Evolutionary conservation across 2,888 invertebrate genomes (phyloP).

Genomic region (Teleogryllus oceanicus): DNA sequence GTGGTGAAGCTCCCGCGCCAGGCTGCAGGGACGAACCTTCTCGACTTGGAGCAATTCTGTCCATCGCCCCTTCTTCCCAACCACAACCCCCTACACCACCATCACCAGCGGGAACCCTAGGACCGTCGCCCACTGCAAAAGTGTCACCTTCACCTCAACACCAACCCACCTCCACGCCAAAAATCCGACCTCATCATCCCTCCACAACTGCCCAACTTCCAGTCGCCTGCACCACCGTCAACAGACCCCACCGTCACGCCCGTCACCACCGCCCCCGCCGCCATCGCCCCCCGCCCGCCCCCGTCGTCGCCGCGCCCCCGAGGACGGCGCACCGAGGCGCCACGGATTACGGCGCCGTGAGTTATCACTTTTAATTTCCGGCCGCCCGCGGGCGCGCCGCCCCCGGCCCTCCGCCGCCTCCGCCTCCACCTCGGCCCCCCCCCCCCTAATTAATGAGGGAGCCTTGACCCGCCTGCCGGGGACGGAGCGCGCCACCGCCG

Average conservation of each 20-base stretch:
- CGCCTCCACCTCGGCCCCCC: not conserved
- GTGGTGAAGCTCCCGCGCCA: too few relatives aligned
- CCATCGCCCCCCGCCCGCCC: not conserved
- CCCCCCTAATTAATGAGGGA: conserved; percentile 2
- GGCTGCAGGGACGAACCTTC: too few relatives aligned
- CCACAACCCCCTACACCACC: too few relatives aligned
- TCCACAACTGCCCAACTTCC: too few relatives aligned
- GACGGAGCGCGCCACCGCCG: not conserved
- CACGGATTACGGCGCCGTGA: conserved; percentile 26
- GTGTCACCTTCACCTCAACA: too few relatives aligned
- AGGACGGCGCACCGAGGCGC: conserved; percentile 18
- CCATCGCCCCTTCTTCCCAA: too few relatives aligned
- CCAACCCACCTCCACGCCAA: too few relatives aligned
- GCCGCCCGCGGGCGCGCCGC: conserved; percentile 23
- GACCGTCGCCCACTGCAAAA: too few relatives aligned
- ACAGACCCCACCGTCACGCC: not conserved
- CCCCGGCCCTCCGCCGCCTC: not conserved
- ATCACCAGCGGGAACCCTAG: too few relatives aligned
- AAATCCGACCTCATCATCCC: too few relatives aligned
- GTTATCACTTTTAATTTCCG: conserved; percentile 39
- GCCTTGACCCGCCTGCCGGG: not conserved
- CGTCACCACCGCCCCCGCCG: not conserved
- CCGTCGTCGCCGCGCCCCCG: conserved; percentile 2
- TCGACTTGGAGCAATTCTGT: too few relatives aligned
- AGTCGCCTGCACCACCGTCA: not conserved